Base-by-base conservation (phyloP, 2,888 invertebrate genomes). In the Leucophenga maculata region DNA sequence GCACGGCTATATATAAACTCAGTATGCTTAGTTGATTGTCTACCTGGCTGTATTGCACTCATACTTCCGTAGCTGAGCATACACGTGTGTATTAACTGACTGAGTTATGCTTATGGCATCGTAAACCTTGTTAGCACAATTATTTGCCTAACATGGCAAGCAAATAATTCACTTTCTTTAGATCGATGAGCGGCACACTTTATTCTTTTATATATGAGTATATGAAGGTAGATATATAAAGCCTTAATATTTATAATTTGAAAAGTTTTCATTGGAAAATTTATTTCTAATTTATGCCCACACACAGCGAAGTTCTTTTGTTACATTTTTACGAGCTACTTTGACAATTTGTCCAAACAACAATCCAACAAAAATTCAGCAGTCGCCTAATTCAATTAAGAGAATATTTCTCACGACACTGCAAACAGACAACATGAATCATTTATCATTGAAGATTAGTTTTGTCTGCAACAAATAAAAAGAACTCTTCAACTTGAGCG, bases 331-430 rank as follows among this genome's bases (percentile, higher is more conserved):
- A n/a, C 26, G 2, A 3, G 26, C 2, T 26, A 4, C 26, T 18
- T 54, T 54, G 18, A 54, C 16, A 18, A 18, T 20, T 55, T 55
- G 22, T 55, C 26, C 22, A 20, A 57, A n/a, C 31, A 57, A 4
- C 31, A 57, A 39, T 39, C 14, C 31, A 57, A 31, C 57, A 57
- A n/a, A n/a, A n/a, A 26, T 31, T 57, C 31, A n/a, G n/a, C 9
- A 57, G 26, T 22, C 55, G 55, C 44, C 66, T 55, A 66, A 55
- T 11, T 44, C 55, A 66, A 66, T 66, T 66, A 66, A 66, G 55
- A 55, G 20, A 11, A n/a, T 13, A 66, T 66, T 66, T 54, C 65
- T 65, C 65, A 65, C 16, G 26, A 65, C 11, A 6, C 11, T 11
- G 8, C 39, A 55, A 20, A 26, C 20, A 11, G 4, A 55, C 16